phyloP scores from a whole-genome alignment of 2,797 vertebrate species.

The Mionectes olivaceus region DNA sequence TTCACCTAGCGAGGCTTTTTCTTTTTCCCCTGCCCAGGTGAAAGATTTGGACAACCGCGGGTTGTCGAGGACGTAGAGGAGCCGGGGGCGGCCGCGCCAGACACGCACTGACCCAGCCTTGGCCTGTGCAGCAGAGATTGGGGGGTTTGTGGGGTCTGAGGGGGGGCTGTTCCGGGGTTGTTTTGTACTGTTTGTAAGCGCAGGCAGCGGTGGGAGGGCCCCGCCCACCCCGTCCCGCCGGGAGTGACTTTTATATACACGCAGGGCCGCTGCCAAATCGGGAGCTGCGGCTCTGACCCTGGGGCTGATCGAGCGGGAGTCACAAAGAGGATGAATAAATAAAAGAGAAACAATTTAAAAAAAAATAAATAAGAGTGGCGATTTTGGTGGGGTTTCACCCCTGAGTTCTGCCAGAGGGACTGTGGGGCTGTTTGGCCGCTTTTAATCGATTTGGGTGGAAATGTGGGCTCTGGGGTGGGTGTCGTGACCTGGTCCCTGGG shows the following conservation, averaged over 20 bases:
- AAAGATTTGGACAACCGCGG: slow-evolving; percentile 98
- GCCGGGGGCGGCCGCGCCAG: not conserved
- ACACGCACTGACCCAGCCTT: slow-evolving; percentile 87
- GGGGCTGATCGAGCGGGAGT: slow-evolving; percentile 83
- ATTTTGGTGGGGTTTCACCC: not conserved
- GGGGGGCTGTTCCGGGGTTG: not conserved
- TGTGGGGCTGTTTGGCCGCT: accelerated
- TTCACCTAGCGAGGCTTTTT: not conserved
- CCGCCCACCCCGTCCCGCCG: slow-evolving; percentile 56
- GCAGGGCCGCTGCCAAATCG: slow-evolving; percentile 80
- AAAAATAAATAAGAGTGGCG: too few relatives aligned
- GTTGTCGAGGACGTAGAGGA: slow-evolving; percentile 92
- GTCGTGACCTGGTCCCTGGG: not conserved
- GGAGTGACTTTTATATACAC: slow-evolving; percentile 82
- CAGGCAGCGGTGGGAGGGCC: slow-evolving; percentile 74
- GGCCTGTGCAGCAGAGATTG: slow-evolving; percentile 77
- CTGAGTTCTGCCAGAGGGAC: not conserved
- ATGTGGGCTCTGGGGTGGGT: too few relatives aligned
- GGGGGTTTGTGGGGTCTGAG: not conserved
- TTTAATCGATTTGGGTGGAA: not conserved
- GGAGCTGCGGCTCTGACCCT: slow-evolving; percentile 75
- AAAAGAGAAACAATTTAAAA: not conserved
- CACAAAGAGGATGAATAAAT: slow-evolving; percentile 35
- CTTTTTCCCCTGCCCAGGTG: slow-evolving; percentile 44
- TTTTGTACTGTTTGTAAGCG: slow-evolving; percentile 84